Evolutionary conservation across 2,888 invertebrate genomes (phyloP).

Genomic region (Amblyjoppa proteus): DNA sequence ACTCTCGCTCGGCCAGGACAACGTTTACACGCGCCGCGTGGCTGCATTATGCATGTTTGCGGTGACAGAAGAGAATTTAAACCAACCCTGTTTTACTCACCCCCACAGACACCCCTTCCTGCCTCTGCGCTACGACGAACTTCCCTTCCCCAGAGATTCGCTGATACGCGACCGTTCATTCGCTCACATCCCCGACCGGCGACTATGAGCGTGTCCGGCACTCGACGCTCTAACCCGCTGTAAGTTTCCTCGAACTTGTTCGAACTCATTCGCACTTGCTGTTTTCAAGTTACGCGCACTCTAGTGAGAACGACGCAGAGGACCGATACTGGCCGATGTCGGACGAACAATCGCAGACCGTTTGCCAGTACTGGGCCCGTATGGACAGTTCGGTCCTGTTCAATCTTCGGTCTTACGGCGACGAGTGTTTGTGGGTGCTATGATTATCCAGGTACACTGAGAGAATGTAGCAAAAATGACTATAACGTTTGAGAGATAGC

Average conservation of each 20-base stretch:
- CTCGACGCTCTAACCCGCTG: neutral
- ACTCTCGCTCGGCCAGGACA: conserved; percentile 54
- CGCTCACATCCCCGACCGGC: neutral
- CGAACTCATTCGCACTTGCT: neutral
- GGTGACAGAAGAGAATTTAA: conserved; percentile 84
- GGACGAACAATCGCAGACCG: too few relatives aligned
- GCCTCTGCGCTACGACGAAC: neutral
- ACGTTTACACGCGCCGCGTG: conserved; percentile 79
- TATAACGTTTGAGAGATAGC: too few relatives aligned
- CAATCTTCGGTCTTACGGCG: neutral
- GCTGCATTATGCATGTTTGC: conserved; percentile 85
- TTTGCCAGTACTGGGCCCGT: neutral
- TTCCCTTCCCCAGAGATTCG: conserved; percentile 3
- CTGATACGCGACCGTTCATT: neutral
- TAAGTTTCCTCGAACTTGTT: conserved; percentile 3
- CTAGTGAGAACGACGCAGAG: neutral
- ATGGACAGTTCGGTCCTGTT: neutral
- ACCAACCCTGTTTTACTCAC: conserved; percentile 76
- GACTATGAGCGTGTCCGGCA: neutral
- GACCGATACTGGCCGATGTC: neutral
- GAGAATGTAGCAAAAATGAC: too few relatives aligned
- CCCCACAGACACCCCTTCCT: conserved; percentile 47
- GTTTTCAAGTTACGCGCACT: neutral
- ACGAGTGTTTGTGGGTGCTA: neutral
- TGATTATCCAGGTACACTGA: too few relatives aligned